Evolutionary conservation across 35 echinoderm and acorn worm species (phyloP), one percentile per base, ranked within the genome.

Genomic region (Acanthaster planci): DNA sequence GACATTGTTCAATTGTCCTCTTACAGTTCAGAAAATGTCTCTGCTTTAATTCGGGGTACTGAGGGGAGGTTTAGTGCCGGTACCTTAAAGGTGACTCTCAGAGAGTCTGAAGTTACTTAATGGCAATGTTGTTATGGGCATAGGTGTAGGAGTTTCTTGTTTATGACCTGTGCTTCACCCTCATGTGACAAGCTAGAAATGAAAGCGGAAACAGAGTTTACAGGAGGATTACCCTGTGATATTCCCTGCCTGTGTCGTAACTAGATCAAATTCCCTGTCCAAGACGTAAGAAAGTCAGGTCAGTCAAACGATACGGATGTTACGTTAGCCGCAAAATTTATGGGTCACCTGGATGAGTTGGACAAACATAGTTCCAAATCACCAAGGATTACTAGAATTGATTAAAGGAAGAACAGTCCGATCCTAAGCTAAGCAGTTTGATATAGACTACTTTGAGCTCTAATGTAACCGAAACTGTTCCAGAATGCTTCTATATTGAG

Each of bases 161-260:
- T 80, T 15, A 82, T 75, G 79, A 83, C 7, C 75, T 91, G 50
- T 34, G 53, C 55, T 15, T 52, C 38, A 27, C 78, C n/a, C 87
- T 42, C 80, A 64, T 60, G 78, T 86, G 39, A 37, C 50, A 51
- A 82, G 51, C 59, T 12, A 12, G 38, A 67, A 50, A 50, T 16
- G 14, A 67, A 18, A 52, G 53, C 44, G 8, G 53, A 68, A 29
- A 57, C 38, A 72, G 57, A 40, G 38, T 57, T 37, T 57, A 30
- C 15, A 57, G n/a, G 32, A 52, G 38, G 47, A 82, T 3, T 78
- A 39, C 72, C 78, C 78, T 9, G 39, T 18, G 29, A 82, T 78
- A 81, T 78, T 55, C 16, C 23, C 60, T 38, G 68, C 87, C 27
- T 55, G 87, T 60, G 79, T 78, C 29, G 80, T 82, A 78, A 72